Evolutionary conservation across 2,113 vertebrate genomes (phyloP).

Genomic region (Vulpes vulpes): DNA sequence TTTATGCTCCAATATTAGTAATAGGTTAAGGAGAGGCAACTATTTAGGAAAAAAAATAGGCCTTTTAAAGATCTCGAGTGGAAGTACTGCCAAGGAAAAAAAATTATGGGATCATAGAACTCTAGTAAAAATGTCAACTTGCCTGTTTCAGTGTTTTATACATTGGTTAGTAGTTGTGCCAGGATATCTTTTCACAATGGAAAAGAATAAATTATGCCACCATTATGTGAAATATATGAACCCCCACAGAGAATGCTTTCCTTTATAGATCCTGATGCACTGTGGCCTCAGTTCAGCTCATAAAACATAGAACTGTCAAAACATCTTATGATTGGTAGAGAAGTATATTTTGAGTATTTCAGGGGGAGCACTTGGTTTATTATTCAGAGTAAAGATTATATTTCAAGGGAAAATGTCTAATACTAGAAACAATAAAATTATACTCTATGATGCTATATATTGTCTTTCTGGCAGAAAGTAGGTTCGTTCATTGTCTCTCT

Average conservation of each 20-base stretch:
- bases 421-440: conserved; percentile 39
- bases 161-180: neutral
- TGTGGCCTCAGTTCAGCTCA: conserved; percentile 34
- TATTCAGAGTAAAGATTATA: conserved; percentile 59
- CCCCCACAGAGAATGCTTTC: neutral
- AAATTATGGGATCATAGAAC: conserved; percentile 40
- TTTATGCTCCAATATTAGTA: neutral
- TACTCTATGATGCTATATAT: neutral
- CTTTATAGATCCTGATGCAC: conserved; percentile 43
- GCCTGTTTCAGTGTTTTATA: conserved; percentile 64
- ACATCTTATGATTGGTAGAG: conserved; percentile 43
- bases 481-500: neutral
- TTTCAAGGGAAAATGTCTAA: conserved; percentile 58
- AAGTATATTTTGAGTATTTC: conserved; percentile 62
- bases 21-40: neutral
- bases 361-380: conserved; percentile 35
- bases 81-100: conserved; percentile 39
- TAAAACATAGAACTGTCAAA: conserved; percentile 73
- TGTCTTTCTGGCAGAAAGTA: neutral
- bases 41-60: neutral
- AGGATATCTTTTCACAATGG: neutral
- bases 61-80: neutral
- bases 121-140: conserved; percentile 73
- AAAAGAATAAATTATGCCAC: conserved; percentile 73
- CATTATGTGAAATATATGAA: conserved; percentile 60